Percentiles rank a stretch among this genome's conserved stretches.
These are phyloP conservation scores for Ranitomeya imitator DNA, from an alignment of 2,113 vertebrate genomes.

Conservation along the genomic window DNA sequence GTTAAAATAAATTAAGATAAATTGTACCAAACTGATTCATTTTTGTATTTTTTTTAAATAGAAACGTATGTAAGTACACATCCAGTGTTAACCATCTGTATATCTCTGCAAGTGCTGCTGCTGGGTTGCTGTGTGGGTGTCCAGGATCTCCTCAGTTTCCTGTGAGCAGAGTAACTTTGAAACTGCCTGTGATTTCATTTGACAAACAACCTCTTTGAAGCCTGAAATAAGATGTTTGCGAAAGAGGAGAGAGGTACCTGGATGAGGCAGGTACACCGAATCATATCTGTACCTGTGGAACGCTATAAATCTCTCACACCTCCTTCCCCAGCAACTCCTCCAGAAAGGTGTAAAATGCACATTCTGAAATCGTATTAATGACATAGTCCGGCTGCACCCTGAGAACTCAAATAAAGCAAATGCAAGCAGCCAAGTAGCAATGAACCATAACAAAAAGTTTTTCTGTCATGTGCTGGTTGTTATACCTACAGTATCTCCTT, in stretches of 20 bases:
- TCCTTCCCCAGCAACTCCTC: constrained; percentile 25
- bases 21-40: too few species aligned
- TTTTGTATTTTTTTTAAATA: not conserved
- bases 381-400: not conserved
- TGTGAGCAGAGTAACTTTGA: not conserved
- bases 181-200: constrained; percentile 17
- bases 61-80: not conserved
- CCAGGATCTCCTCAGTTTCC: constrained; percentile 35
- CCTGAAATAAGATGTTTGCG: not conserved
- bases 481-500: not conserved
- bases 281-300: constrained; percentile 55
- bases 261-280: constrained; percentile 45
- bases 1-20: too few species aligned
- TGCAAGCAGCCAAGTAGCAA: constrained; percentile 1
- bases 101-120: not conserved
- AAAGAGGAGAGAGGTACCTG: constrained; percentile 38
- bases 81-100: not conserved
- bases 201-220: constrained; percentile 32
- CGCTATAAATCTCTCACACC: constrained; percentile 41
- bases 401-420: not conserved
- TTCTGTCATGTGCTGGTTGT: not conserved
- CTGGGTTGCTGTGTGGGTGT: constrained; percentile 18
- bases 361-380: constrained; percentile 24
- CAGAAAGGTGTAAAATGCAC: constrained; percentile 22
- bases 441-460: not conserved